Evolutionary conservation across 1,140 invertebrate species (phyloP).

Genomic region (Achatina immaculata): DNA sequence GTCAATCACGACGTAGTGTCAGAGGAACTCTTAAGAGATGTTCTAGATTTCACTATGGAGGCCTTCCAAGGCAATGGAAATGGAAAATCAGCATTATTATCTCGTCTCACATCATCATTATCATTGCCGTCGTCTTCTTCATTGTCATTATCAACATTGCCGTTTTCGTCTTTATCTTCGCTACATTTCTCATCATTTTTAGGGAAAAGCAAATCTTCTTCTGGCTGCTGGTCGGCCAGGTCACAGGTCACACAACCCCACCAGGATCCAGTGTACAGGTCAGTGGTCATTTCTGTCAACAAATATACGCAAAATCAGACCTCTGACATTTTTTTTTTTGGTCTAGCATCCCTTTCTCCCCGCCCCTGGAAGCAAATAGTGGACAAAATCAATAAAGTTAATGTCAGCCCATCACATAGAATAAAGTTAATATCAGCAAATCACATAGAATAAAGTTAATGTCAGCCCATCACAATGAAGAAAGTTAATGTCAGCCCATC

Average conservation of each 20-base stretch:
- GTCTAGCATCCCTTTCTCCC: no score
- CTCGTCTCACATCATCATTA: conserved; percentile 1
- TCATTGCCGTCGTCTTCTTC: conserved; percentile 7
- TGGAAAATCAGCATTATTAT: conserved; percentile 8
- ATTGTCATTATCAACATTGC: neutral
- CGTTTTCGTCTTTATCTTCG: neutral
- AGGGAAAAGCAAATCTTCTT: conserved; percentile 7
- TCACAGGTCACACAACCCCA: conserved; percentile 5
- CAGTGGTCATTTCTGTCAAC: no score
- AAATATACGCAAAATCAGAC: no score
- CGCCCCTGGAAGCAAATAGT: no score
- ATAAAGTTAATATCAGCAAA: no score
- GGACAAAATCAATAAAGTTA: no score
- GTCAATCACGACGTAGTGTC: conserved; percentile 53
- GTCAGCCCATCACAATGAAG: no score
- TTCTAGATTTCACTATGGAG: conserved; percentile 49
- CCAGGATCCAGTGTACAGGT: conserved; percentile 38
- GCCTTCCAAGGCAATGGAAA: conserved; percentile 43
- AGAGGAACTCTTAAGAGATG: conserved; percentile 55
- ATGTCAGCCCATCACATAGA: no score
- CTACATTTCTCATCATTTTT: neutral
- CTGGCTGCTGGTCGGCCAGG: conserved; percentile 41
- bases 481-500: no score
- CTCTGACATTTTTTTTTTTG: no score
- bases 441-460: no score